Percentiles rank a stretch among this genome's conserved stretches.
phyloP scores from a whole-genome alignment of 2,113 vertebrate species.

The Antennarius striatus region DNA sequence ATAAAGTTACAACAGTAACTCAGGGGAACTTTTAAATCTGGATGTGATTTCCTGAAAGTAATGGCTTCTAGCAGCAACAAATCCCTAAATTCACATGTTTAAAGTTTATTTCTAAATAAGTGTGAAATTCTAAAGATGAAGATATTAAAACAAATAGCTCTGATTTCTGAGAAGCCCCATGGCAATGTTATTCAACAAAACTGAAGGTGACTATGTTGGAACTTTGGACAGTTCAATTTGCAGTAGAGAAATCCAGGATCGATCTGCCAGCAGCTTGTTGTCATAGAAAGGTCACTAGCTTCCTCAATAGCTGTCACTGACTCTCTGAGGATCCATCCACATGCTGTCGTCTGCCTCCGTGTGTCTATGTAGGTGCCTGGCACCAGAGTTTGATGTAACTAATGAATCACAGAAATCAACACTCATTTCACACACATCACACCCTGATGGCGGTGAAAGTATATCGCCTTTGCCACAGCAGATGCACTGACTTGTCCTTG shows the following conservation, averaged over 20 bases:
- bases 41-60: conserved; percentile 39
- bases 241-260: conserved; percentile 59
- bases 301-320: conserved; percentile 46
- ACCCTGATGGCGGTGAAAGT: conserved; percentile 6
- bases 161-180: conserved; percentile 18
- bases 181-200: conserved; percentile 26
- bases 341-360: conserved; percentile 2
- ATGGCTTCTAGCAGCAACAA: conserved; percentile 29
- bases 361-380: not conserved
- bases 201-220: conserved; percentile 17
- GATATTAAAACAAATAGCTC: conserved; percentile 43
- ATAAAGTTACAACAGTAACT: conserved; percentile 43
- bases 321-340: conserved; percentile 46
- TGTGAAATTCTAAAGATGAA: not conserved
- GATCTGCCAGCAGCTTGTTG: conserved; percentile 62
- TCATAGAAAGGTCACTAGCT: conserved; percentile 67
- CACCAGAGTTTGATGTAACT: conserved; percentile 25
- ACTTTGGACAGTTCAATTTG: conserved; percentile 64
- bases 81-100: conserved; percentile 21
- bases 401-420: conserved; percentile 56
- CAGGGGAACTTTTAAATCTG: conserved; percentile 30
- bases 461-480: conserved; percentile 20
- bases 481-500: conserved; percentile 35
- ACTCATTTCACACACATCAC: conserved; percentile 41
- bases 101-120: not conserved